Percentiles rank a stretch among this genome's conserved stretches.
Evolutionary conservation across 2,113 vertebrate genomes (phyloP).

Genomic region (Indicator maculatus): DNA sequence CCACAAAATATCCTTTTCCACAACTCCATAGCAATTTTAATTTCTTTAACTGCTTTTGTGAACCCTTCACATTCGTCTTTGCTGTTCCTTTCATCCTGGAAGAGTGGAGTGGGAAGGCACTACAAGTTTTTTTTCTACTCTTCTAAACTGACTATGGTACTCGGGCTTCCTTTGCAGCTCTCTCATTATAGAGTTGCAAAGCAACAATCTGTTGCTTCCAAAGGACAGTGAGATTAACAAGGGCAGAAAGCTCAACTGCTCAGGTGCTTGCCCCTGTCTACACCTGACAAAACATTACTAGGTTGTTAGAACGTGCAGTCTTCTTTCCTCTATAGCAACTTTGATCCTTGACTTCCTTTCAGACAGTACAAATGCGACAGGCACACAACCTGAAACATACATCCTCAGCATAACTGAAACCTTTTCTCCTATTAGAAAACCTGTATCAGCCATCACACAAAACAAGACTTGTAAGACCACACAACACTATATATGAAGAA

Average conservation of each 20-base stretch:
- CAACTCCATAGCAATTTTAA: not conserved
- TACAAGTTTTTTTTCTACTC: not conserved
- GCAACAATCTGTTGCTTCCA: not conserved
- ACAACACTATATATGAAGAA: not conserved
- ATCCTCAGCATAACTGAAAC: not conserved
- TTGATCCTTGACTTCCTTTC: not conserved
- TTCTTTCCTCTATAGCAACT: not conserved
- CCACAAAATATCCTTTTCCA: not conserved
- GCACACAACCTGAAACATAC: not conserved
- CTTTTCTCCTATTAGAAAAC: not conserved
- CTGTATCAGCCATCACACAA: not conserved
- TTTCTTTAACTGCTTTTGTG: accelerated
- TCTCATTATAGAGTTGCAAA: not conserved
- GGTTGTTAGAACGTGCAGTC: not conserved
- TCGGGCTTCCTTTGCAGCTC: not conserved
- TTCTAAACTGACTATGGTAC: not conserved
- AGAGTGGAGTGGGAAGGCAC: not conserved
- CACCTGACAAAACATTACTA: not conserved
- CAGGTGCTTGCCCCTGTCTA: not conserved
- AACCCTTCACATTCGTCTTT: not conserved
- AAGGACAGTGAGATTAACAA: not conserved
- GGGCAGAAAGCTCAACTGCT: not conserved
- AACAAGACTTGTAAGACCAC: not conserved
- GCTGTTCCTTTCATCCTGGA: not conserved
- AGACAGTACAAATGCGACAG: not conserved